A percentile compares a stretch with the other conserved stretches of the same genome.
phyloP scores from a whole-genome alignment of 2,113 vertebrate genomes.

The Anolis carolinensis region DNA sequence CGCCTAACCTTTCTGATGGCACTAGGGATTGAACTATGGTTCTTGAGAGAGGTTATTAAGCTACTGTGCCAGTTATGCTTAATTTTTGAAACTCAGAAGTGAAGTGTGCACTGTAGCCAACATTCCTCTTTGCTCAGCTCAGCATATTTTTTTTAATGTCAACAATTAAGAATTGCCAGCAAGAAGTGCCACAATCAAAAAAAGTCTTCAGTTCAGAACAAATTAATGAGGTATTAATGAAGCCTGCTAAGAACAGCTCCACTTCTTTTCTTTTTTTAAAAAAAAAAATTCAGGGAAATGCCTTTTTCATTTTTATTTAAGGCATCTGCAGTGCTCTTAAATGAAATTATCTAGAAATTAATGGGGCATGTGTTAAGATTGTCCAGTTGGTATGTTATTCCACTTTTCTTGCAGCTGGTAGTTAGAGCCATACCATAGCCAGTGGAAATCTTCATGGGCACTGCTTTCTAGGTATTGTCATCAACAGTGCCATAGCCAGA shows the following conservation, averaged over 20 bases:
- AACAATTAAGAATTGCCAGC: constrained; percentile 68
- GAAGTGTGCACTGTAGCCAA: constrained; percentile 47
- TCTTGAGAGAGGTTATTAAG: constrained; percentile 64
- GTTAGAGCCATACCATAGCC: accelerated
- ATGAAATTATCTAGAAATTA: neutral
- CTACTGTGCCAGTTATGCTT: constrained; percentile 37
- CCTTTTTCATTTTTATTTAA: neutral
- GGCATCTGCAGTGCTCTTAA: neutral
- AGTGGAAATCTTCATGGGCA: neutral
- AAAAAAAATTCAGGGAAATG: constrained; percentile 16
- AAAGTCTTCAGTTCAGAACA: constrained; percentile 50
- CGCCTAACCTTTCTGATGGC: constrained; percentile 66
- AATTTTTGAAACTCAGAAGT: constrained; percentile 51
- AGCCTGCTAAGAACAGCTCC: constrained; percentile 37
- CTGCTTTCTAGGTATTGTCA: neutral
- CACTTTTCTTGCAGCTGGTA: accelerated
- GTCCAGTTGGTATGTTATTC: accelerated
- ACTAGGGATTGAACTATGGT: constrained; percentile 55
- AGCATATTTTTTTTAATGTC: constrained; percentile 71
- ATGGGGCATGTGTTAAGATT: neutral
- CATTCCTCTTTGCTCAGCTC: constrained; percentile 55
- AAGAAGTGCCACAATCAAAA: constrained; percentile 63
- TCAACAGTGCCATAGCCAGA: too few species aligned
- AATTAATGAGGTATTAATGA: constrained; percentile 69
- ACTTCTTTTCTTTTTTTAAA: neutral